Percentiles rank a stretch among this genome's conserved stretches.
These are phyloP conservation scores for Theristus sp. DNA, from an alignment of 2,888 invertebrate species.

Conservation along the genomic window DNA sequence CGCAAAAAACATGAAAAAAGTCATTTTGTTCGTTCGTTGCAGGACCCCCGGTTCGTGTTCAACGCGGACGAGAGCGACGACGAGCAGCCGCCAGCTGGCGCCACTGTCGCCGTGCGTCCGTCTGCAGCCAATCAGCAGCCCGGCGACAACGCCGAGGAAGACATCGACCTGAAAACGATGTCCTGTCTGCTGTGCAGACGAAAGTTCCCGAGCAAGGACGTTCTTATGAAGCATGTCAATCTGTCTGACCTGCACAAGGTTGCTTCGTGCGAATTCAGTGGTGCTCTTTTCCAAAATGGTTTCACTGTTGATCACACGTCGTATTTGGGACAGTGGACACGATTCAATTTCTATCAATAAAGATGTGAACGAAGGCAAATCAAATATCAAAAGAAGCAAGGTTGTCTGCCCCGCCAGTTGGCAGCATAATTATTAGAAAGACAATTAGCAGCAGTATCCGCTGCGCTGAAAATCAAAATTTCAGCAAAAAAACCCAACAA, in stretches of 20 bases:
- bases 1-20: no score
- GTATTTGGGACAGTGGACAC: no score
- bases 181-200: constrained; percentile 86
- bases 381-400: no score
- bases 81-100: background rate
- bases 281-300: background rate
- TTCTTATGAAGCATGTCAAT: constrained; percentile 64
- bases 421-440: no score
- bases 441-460: no score
- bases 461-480: no score
- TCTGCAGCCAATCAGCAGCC: background rate
- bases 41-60: background rate
- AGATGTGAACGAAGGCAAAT: no score
- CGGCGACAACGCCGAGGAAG: constrained; percentile 13
- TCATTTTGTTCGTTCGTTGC: no score
- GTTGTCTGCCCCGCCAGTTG: no score
- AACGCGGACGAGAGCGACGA: background rate
- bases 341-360: no score
- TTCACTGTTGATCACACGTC: background rate
- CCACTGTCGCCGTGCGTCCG: background rate
- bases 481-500: no score
- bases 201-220: constrained; percentile 72
- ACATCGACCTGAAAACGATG: constrained; percentile 61
- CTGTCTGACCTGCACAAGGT: constrained; percentile 76
- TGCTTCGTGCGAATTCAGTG: background rate